Conservation (phyloP, 2,888 invertebrate species). For the Sclerodermus sp. region DNA sequence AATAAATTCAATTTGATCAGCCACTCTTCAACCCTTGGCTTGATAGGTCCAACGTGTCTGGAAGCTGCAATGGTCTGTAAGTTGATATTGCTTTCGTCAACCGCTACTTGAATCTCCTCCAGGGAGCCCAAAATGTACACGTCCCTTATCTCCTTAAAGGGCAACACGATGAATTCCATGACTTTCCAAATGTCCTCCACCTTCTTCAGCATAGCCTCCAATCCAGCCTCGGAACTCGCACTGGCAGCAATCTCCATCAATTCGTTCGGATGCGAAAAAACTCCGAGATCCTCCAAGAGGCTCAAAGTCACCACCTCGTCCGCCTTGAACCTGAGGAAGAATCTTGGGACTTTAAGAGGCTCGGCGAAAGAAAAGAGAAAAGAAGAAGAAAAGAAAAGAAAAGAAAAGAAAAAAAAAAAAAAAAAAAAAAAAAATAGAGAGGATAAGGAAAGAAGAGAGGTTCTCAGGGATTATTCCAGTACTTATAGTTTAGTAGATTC, state of each 20-base stretch:
- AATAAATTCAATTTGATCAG: conserved; percentile 75
- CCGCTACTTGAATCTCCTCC: conserved; percentile 78
- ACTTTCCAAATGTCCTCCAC: conserved; percentile 84
- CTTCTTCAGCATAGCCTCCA: conserved; percentile 79
- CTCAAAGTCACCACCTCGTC: conserved; percentile 71
- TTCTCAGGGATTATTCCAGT: no score
- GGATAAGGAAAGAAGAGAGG: no score
- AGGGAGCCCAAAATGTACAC: conserved; percentile 81
- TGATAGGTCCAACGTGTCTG: conserved; percentile 82
- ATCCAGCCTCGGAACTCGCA: conserved; percentile 83
- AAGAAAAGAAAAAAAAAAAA: no score
- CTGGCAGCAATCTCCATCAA: conserved; percentile 85
- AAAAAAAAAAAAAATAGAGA: no score
- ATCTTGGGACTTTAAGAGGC: no score
- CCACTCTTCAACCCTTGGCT: conserved; percentile 83
- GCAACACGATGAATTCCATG: conserved; percentile 74
- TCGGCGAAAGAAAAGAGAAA: no score
- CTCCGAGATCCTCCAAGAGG: conserved; percentile 71
- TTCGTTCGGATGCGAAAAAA: conserved; percentile 72
- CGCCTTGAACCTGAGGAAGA: conserved; percentile 60
- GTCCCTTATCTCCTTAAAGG: conserved; percentile 82
- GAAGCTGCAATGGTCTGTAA: conserved; percentile 86
- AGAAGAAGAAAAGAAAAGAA: no score
- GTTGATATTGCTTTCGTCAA: conserved; percentile 86
- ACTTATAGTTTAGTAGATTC: conserved; percentile 69